Evolutionary conservation across 2,797 vertebrate species (phyloP).

Genomic region (Parauchenoglanis ngamensis): DNA sequence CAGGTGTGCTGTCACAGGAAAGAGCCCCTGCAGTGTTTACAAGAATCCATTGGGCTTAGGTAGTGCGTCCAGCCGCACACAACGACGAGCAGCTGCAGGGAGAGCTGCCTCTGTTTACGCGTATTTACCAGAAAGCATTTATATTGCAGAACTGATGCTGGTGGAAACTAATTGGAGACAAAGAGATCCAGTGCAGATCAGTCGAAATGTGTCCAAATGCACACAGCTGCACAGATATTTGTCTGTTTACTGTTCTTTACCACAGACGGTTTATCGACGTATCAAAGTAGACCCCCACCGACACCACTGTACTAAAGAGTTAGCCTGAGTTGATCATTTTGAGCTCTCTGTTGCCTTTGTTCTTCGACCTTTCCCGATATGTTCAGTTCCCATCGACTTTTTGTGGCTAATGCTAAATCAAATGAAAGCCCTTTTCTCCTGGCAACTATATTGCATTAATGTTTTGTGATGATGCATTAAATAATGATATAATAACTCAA

Average conservation of each 20-base stretch:
- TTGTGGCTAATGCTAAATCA: too few species aligned
- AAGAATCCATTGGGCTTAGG: conserved; percentile 69
- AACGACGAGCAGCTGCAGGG: conserved; percentile 70
- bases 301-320: neutral
- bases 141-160: conserved; percentile 67
- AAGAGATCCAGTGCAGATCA: conserved; percentile 28
- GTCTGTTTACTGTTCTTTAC: conserved; percentile 44
- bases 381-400: neutral
- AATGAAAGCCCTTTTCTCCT: neutral
- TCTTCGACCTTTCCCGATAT: neutral
- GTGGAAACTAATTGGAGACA: conserved; percentile 46
- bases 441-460: neutral
- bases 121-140: conserved; percentile 75
- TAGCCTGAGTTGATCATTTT: neutral
- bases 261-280: conserved; percentile 36
- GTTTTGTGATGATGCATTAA: neutral
- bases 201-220: conserved; percentile 48
- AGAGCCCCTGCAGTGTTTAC: conserved; percentile 72
- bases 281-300: conserved; percentile 22
- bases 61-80: conserved; percentile 66
- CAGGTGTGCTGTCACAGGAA: conserved; percentile 72
- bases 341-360: neutral
- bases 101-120: conserved; percentile 70
- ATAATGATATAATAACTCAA: neutral
- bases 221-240: conserved; percentile 61